Conservation (phyloP, 2,797 vertebrate species). For the Antrozous pallidus region DNA sequence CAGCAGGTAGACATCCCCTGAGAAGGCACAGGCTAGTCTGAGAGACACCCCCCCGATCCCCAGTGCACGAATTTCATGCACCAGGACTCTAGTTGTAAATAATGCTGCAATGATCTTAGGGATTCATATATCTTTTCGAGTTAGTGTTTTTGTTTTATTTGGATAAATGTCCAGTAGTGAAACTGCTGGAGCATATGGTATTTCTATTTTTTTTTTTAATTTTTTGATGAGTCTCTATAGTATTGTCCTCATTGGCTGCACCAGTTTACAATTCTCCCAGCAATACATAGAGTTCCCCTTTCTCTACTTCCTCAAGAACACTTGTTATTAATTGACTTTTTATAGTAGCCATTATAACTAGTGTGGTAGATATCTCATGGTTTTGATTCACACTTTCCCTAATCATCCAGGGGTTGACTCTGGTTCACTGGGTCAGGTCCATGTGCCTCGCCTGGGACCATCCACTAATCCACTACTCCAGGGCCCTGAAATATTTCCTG, state of each 20-base stretch:
- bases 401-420: background rate
- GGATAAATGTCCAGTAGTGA: background rate
- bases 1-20: no score
- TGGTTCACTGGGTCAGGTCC: background rate
- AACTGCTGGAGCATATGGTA: background rate
- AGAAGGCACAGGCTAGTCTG: no score
- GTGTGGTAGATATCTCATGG: background rate
- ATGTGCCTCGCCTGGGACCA: background rate
- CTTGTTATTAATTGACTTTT: background rate
- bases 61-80: no score
- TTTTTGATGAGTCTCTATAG: background rate
- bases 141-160: background rate
- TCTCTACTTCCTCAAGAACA: no score
- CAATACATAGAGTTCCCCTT: background rate
- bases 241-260: background rate
- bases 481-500: background rate
- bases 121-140: background rate
- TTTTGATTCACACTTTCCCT: background rate
- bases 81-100: background rate
- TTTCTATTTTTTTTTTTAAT: background rate
- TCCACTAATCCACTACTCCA: background rate
- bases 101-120: background rate
- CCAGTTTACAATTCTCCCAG: background rate
- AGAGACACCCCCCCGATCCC: no score
- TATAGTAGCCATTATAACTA: background rate